Percentiles rank a stretch among this genome's conserved stretches.
These are phyloP conservation scores for Antheraea mylitta DNA, from an alignment of 1,140 invertebrate species.

Conservation along the genomic window DNA sequence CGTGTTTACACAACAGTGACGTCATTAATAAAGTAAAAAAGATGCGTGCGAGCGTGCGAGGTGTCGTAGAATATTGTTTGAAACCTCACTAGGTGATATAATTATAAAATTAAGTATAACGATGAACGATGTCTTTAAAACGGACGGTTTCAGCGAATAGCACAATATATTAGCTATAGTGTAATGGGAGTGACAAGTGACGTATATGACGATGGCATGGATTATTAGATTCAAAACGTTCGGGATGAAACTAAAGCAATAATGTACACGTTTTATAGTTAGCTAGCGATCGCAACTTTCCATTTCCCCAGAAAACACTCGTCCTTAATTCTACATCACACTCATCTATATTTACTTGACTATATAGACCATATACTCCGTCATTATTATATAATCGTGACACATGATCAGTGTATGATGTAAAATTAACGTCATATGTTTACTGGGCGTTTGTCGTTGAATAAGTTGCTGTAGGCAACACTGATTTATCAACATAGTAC, in stretches of 20 bases:
- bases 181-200: neutral
- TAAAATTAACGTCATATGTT: too few relatives aligned
- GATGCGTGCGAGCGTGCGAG: constrained; percentile 41
- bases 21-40: neutral
- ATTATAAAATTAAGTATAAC: constrained; percentile 44
- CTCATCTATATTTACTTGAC: too few relatives aligned
- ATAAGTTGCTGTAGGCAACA: neutral
- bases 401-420: too few relatives aligned
- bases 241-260: constrained; percentile 44
- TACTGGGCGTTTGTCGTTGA: too few relatives aligned
- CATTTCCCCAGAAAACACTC: too few relatives aligned
- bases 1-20: neutral
- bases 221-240: constrained; percentile 4
- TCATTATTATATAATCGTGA: too few relatives aligned
- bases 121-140: constrained; percentile 45
- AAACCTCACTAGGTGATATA: constrained; percentile 76
- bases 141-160: constrained; percentile 57
- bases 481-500: neutral
- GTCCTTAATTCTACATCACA: too few relatives aligned
- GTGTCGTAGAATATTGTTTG: constrained; percentile 68
- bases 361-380: too few relatives aligned
- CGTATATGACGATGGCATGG: constrained; percentile 7
- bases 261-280: constrained; percentile 28
- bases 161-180: constrained; percentile 70
- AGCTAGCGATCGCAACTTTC: neutral